These are phyloP conservation scores for Cyphomyrus plagiostoma DNA, from an alignment of 2,113 vertebrate genomes.

Conservation along the genomic window DNA sequence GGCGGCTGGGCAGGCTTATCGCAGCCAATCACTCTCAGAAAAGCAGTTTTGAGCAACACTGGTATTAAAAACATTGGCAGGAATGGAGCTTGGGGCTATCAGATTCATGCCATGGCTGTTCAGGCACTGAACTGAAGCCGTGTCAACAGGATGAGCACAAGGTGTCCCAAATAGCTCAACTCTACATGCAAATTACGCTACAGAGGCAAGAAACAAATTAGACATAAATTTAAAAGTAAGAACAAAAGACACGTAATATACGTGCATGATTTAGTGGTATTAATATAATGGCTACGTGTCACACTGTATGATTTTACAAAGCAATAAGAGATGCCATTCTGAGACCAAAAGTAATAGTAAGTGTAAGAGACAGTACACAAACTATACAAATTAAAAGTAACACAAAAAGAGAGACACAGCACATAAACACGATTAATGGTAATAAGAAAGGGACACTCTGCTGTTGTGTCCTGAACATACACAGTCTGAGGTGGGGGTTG, in stretches of 20 bases:
- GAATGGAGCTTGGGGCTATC: not conserved
- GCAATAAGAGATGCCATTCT: not conserved
- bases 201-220: not conserved
- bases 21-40: conserved; percentile 22
- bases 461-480: too few species aligned
- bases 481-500: too few species aligned
- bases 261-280: not conserved
- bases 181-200: not conserved
- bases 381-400: not conserved
- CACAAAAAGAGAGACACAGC: not conserved
- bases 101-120: not conserved
- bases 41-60: conserved; percentile 39
- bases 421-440: not conserved
- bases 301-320: not conserved
- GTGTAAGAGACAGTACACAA: not conserved
- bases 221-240: not conserved
- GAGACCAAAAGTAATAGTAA: not conserved
- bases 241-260: not conserved
- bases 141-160: not conserved
- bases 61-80: conserved; percentile 31
- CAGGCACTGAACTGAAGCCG: not conserved
- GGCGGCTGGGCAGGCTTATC: conserved; percentile 28
- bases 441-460: not conserved
- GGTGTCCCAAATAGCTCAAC: not conserved
- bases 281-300: not conserved